These are phyloP conservation scores for Eledone cirrhosa DNA, from an alignment of 2,888 invertebrate species.

Conservation along the genomic window DNA sequence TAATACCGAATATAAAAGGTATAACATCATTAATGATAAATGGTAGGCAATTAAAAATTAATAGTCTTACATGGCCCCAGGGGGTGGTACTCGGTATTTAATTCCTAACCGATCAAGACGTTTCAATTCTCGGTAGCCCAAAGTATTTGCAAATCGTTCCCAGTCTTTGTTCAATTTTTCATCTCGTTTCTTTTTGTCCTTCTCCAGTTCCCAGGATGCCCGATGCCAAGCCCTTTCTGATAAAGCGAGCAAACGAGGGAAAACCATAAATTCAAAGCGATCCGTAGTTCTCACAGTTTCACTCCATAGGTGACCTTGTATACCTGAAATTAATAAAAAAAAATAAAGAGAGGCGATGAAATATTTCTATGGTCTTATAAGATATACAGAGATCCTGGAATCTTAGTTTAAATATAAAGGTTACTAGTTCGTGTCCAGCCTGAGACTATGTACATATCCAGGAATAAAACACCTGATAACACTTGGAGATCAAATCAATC, in stretches of 20 bases:
- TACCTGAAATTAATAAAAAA: constrained; percentile 36
- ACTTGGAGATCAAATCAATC: too few relatives aligned
- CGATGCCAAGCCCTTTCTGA: constrained; percentile 52
- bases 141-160: constrained; percentile 45
- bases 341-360: not conserved
- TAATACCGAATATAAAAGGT: too few relatives aligned
- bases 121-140: constrained; percentile 48
- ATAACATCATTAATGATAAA: too few relatives aligned
- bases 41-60: too few relatives aligned
- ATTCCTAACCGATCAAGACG: constrained; percentile 46
- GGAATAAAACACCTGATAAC: too few relatives aligned
- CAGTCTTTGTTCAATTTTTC: constrained; percentile 42
- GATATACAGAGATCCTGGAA: too few relatives aligned
- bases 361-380: too few relatives aligned
- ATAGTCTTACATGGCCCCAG: constrained; percentile 50
- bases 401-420: too few relatives aligned
- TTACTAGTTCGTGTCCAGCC: too few relatives aligned
- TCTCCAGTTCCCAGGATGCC: constrained; percentile 53
- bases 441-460: too few relatives aligned
- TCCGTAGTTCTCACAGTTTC: constrained; percentile 41
- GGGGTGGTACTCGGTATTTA: constrained; percentile 50
- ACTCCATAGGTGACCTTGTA: constrained; percentile 46
- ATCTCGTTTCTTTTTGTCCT: constrained; percentile 34
- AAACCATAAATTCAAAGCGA: constrained; percentile 39
- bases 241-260: constrained; percentile 42